phyloP scores from a whole-genome alignment of 2,113 vertebrate genomes.

The Eidolon helvum region DNA sequence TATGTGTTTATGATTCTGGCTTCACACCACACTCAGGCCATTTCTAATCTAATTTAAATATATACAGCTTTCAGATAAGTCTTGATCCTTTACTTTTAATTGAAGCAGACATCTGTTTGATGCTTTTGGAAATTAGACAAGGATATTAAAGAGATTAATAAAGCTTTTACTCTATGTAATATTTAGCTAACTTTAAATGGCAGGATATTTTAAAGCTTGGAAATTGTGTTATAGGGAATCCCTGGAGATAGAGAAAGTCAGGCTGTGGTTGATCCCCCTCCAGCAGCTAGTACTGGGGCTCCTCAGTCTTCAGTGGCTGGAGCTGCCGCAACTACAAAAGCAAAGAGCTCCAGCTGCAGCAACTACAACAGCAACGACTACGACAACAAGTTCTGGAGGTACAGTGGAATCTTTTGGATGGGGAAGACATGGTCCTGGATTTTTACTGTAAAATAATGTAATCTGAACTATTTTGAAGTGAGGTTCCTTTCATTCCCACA shows the following conservation, averaged over 20 bases:
- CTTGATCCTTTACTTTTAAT: conserved; percentile 20
- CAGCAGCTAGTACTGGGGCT: conserved; percentile 81
- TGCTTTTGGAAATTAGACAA: conserved; percentile 20
- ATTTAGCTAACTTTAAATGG: not conserved
- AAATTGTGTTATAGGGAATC: conserved; percentile 87
- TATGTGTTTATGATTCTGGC: not conserved
- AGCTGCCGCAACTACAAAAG: conserved; percentile 79
- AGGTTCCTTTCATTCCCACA: not conserved
- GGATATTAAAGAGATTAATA: not conserved
- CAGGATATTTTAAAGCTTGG: conserved; percentile 43
- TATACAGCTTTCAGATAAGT: not conserved
- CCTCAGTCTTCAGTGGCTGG: conserved; percentile 84
- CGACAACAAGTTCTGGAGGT: conserved; percentile 85
- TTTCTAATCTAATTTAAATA: not conserved
- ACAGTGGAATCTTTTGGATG: conserved; percentile 33
- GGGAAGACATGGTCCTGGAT: not conserved
- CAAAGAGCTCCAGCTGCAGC: conserved; percentile 83
- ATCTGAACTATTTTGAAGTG: not conserved
- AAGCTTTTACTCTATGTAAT: conserved; percentile 1
- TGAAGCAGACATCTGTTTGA: not conserved
- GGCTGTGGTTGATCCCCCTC: conserved; percentile 83
- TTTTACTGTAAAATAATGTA: not conserved
- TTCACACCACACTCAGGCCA: not conserved
- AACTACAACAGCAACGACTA: conserved; percentile 76
- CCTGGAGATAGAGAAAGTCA: conserved; percentile 89